These are phyloP conservation scores for Neosilurus hyrtlii DNA, from an alignment of 2,797 vertebrate species.

Conservation along the genomic window DNA sequence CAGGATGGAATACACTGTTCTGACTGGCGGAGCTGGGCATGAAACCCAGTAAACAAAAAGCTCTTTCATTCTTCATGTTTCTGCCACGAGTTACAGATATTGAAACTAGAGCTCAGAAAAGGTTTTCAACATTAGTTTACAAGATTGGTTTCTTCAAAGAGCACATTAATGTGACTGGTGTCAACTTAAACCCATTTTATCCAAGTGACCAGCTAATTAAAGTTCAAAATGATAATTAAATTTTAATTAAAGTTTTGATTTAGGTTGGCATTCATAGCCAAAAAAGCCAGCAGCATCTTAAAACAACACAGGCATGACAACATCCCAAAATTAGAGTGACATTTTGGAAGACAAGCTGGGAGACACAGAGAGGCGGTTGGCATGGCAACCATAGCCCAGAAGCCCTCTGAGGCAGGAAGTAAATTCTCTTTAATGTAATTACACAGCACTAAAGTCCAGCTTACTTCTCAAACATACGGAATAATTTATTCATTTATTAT, in stretches of 20 bases:
- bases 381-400: constrained; percentile 10
- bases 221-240: not conserved
- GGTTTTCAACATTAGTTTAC: not conserved
- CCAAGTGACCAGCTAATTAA: not conserved
- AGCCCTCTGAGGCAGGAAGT: not conserved
- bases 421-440: not conserved
- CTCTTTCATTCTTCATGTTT: not conserved
- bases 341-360: not conserved
- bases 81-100: not conserved
- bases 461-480: not conserved
- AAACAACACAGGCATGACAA: not conserved
- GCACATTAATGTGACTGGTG: not conserved
- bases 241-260: not conserved
- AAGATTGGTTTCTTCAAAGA: not conserved
- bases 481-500: not conserved
- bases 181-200: not conserved
- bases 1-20: not conserved
- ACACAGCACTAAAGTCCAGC: not conserved
- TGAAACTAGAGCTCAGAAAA: not conserved
- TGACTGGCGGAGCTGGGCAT: not conserved
- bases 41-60: not conserved
- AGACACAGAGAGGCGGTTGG: not conserved
- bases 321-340: not conserved
- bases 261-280: not conserved
- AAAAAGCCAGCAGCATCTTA: not conserved